Percentiles rank a stretch among this genome's conserved stretches.
phyloP scores from a whole-genome alignment of 2,888 invertebrate species.

The Doris montereyensis region DNA sequence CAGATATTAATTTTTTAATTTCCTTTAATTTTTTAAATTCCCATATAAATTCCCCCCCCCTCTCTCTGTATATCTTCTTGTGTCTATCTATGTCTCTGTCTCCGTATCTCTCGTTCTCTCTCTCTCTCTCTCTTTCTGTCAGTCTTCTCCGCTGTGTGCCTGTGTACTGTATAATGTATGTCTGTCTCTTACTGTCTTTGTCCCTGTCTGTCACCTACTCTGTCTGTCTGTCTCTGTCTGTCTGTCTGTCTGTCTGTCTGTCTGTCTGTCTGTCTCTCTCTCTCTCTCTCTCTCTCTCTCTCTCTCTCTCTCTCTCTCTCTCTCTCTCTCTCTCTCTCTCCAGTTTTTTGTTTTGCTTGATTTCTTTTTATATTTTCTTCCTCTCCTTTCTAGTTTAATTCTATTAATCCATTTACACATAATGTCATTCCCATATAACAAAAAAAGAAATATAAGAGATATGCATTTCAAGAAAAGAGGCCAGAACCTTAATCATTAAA shows the following conservation, averaged over 20 bases:
- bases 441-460: too few species aligned
- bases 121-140: neutral
- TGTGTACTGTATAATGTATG: neutral
- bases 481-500: too few species aligned
- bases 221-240: neutral
- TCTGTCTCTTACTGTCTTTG: conserved; percentile 1
- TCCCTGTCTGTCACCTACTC: conserved; percentile 6
- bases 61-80: neutral
- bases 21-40: neutral
- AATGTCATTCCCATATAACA: too few species aligned
- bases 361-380: neutral
- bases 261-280: conserved; percentile 25
- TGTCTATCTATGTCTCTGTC: neutral
- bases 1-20: neutral
- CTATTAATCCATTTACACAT: too few species aligned
- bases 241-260: conserved; percentile 13
- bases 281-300: neutral
- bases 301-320: conserved; percentile 6
- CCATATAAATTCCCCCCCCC: too few species aligned
- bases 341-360: neutral
- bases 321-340: neutral
- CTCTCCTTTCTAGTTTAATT: too few species aligned
- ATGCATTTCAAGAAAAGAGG: too few species aligned
- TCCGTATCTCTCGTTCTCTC: neutral
- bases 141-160: neutral